A percentile compares a stretch with the other conserved stretches of the same genome.
Evolutionary conservation across 2,113 vertebrate species (phyloP).

Genomic region (Halichoerus grypus): DNA sequence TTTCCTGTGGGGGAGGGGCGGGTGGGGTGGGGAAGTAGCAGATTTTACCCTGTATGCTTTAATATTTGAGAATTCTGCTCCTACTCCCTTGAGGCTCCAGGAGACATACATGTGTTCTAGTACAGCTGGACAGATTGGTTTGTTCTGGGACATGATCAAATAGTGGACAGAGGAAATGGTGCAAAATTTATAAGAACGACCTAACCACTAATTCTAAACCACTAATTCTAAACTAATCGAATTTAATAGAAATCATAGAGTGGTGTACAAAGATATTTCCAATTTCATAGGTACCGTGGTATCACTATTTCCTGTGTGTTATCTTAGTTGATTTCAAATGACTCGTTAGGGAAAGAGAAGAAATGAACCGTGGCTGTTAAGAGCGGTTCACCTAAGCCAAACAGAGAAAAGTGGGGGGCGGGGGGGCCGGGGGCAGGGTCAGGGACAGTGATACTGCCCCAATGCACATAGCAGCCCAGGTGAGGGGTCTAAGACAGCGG

Average conservation of each 20-base stretch:
- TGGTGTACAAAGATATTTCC: background rate
- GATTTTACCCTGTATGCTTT: background rate
- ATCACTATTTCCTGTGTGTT: background rate
- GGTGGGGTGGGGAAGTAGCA: accelerated
- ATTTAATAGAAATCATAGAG: background rate
- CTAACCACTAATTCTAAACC: background rate
- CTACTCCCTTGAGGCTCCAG: background rate
- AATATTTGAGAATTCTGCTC: background rate
- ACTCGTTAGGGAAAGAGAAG: background rate
- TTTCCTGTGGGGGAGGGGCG: background rate
- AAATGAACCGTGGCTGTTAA: background rate
- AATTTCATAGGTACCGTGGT: background rate
- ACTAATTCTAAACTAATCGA: background rate
- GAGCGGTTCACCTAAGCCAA: background rate
- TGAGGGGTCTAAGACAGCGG: background rate
- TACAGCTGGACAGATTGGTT: background rate
- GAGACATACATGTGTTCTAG: accelerated
- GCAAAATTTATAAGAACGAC: background rate
- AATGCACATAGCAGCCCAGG: background rate
- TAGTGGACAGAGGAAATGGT: background rate
- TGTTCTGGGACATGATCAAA: background rate
- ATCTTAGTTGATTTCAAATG: slow-evolving; percentile 17
- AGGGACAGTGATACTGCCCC: accelerated
- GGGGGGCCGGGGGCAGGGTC: background rate
- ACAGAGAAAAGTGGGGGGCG: background rate